phyloP scores from a whole-genome alignment of 2,113 vertebrate genomes.

The Phaetusa simplex region DNA sequence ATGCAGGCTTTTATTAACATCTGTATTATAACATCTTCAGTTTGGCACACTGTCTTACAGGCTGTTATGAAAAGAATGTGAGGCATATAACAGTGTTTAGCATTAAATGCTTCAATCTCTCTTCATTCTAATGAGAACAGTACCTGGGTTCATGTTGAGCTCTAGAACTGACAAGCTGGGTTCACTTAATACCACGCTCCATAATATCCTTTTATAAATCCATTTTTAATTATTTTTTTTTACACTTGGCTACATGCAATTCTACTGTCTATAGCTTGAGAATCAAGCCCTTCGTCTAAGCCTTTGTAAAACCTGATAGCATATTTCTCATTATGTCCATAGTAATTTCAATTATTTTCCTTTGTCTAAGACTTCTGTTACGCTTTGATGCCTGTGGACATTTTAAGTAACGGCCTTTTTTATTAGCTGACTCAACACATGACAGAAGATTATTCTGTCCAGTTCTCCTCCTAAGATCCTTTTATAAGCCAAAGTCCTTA shows the following conservation, averaged over 20 bases:
- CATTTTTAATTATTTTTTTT: neutral
- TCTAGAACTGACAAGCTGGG: neutral
- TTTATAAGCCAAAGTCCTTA: conserved; percentile 1
- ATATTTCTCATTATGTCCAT: neutral
- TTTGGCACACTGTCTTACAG: neutral
- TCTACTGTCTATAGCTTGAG: neutral
- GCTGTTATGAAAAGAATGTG: neutral
- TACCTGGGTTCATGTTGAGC: neutral
- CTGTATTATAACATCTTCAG: neutral
- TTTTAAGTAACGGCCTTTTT: conserved; percentile 51
- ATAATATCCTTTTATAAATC: neutral
- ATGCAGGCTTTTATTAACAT: neutral
- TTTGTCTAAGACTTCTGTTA: conserved; percentile 31
- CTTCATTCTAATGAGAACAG: neutral
- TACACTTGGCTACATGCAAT: neutral
- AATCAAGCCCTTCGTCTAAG: neutral
- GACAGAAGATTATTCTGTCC: conserved; percentile 1
- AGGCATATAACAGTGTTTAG: neutral
- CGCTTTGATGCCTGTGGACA: neutral
- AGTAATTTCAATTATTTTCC: conserved; percentile 33
- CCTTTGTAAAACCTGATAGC: neutral
- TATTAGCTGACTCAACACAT: conserved; percentile 26
- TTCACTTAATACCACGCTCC: neutral
- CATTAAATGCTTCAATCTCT: neutral
- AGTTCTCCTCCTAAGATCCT: neutral